Base-by-base conservation (phyloP, 2,888 invertebrate species). In the Cosmorhoe ocellata region DNA sequence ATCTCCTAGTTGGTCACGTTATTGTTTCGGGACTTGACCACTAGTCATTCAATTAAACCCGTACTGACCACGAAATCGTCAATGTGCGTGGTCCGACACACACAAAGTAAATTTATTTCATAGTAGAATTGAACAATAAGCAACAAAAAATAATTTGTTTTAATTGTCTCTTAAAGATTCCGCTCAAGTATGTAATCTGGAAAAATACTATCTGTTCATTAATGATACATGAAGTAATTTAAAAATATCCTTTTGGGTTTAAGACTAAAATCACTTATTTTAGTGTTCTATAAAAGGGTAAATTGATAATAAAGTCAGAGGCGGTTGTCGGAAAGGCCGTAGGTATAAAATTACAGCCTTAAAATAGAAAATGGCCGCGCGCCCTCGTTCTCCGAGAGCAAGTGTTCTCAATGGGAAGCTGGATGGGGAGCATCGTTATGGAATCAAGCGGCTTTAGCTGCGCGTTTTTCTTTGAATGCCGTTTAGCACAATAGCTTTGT, bases 281-380 rank as follows among this genome's bases (percentile, higher is more conserved):
- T 26, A 27, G 13, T 42, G 37, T 11, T 45, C 28, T 50, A 54
- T 57, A 54, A 59, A 59, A 53, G 58, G 51, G 56, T 56, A 56
- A 61, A 61, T 61, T 59, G 57, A 51, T 54, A 58, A 59, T 58
- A 62, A 61, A 54, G 56, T 58, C 53, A 54, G 48, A 55, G 53
- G 54, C 59, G 54, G 52, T 58, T 52, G 54, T 55, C 49, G 48
- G 44, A 54, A 56, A 59, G 55, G 56, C 50, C 43, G 46, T 51
- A 48, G 41, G 37, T 58, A 62, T 59, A 62, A 59, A 62, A 59
- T 62, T 56, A 59, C 54, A 59, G 59, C 56, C 62, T 62, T 62
- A 62, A 59, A 62, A 62, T 62, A 59, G 59, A 62, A 62, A 62
- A 62, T 59, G 58, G 62, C 59, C 54, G 59, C 55, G 59, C 59